Base-by-base conservation (phyloP, 2,888 invertebrate genomes). In the Argynnis bischoffii region DNA sequence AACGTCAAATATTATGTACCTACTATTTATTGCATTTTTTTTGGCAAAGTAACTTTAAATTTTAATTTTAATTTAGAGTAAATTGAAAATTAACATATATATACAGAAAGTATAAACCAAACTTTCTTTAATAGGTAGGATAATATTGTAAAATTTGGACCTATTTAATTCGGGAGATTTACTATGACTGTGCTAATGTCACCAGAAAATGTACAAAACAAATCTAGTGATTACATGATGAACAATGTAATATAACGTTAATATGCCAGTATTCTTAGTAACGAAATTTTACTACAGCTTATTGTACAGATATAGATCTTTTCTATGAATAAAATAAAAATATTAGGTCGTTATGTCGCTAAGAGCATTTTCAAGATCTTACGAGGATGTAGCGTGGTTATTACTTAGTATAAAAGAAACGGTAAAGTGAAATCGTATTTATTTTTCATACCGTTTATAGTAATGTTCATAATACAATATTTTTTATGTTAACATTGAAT, bases 271-370 rank as follows among this genome's bases (percentile, higher is more conserved):
- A 35, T 14, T 14, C 1, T 51, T 51, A 61, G 50, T 61, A 50
- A 50, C 48, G 14, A 35, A 61, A 21, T 47, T 47, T 59, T 59
- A 59, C 59, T 26, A 26, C 5, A 31, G 8, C 47, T 48, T 5
- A 63, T 35, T 26, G 63, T 18, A 8, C n/a, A 53, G 60, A 31
- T 66, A 50, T 50, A 41, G 55, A 61, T 61, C 55, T 61, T 61
- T 78, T 79, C 80, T 82, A 84, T 85, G 84, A 83, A 85, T 85
- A 85, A 85, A 85, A 86, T 84, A 83, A 84, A 84, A 82, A 82
- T 86, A 82, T 82, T 79, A 61, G 61, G 14, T 60, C 55, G 63
- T 65, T 64, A 55, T 69, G 65, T 55, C 63, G 55, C 63, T 51
- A 63, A 63, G 63, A 61, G 41, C 35, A 61, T 61, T 61, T 18